Base-by-base conservation (phyloP, 92 coral and sea anemone genomes). In the Virgularia gustaviana region DNA sequence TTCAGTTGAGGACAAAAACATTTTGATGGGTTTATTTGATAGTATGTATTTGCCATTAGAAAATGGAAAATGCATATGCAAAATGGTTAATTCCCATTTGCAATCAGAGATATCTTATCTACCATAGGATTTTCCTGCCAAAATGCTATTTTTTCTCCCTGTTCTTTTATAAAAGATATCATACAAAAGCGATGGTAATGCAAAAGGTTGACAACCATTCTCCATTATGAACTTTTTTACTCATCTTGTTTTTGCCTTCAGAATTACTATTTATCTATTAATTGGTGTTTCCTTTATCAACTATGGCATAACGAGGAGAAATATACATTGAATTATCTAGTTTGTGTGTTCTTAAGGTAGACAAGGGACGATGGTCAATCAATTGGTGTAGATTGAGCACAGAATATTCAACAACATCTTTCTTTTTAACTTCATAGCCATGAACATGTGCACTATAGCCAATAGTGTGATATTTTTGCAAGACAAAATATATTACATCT, bases 241-340 rank as follows among this genome's bases (percentile, higher is more conserved):
- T n/a, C n/a, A n/a, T n/a, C n/a, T n/a, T n/a, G n/a, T n/a, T n/a
- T n/a, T n/a, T n/a, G n/a, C n/a, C n/a, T n/a, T n/a, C n/a, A n/a
- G n/a, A n/a, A n/a, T n/a, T n/a, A 47, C 18, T 3, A 47, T 4
- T 47, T 47, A 4, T 3, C 6, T 5, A 19, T 15, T 47, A 47
- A 15, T 15, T 15, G 15, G 15, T 47, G 22, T 47, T 15, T 47
- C 15, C 15, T 47, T 47, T 47, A 15, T 19, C 34, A 27, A 6
- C 34, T 59, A 23, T 59, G 16, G 65, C 30, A 22, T 59, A 59
- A 59, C 65, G 65, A 7, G 65, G 65, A 31, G 65, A 59, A 30
- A 59, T 4, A 25, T 59, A 59, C 2, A 59, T 13, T 29, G 65
- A 43, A 19, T 38, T 30, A 33, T 33, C 34, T 38, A n/a, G 65